Evolutionary conservation across 1,140 invertebrate genomes (phyloP).

Genomic region (Drosophila busckii): DNA sequence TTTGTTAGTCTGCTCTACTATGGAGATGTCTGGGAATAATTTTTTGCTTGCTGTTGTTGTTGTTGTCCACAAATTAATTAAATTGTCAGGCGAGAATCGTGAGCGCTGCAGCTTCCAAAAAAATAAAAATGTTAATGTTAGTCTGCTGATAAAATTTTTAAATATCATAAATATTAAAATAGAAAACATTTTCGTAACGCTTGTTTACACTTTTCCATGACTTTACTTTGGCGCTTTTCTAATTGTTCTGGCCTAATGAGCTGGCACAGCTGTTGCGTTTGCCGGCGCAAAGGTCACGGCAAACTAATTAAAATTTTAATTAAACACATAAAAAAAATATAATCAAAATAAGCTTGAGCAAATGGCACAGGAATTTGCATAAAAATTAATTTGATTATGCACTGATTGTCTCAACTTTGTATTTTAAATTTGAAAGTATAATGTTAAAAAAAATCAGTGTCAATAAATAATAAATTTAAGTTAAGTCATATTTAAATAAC

Average conservation of each 20-base stretch:
- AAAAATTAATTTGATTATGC: no score
- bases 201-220: conserved; percentile 11
- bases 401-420: no score
- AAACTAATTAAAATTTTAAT: conserved; percentile 64
- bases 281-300: conserved; percentile 41
- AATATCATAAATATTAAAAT: conserved; percentile 32
- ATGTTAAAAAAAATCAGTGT: no score
- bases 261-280: conserved; percentile 37
- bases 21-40: conserved; percentile 2
- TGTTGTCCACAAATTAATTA: conserved; percentile 58
- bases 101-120: conserved; percentile 10
- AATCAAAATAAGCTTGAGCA: no score
- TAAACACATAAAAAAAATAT: conserved; percentile 57
- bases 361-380: no score
- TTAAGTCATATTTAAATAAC: no score
- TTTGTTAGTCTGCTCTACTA: conserved; percentile 4
- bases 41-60: conserved; percentile 13
- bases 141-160: conserved; percentile 28
- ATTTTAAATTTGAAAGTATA: no score
- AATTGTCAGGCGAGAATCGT: conserved; percentile 35
- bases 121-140: not conserved
- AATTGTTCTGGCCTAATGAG: conserved; percentile 48
- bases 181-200: not conserved
- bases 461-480: no score
- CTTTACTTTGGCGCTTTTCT: not conserved